phyloP scores from a whole-genome alignment of 2,797 vertebrate species.

The Sebastes hopkinsi region DNA sequence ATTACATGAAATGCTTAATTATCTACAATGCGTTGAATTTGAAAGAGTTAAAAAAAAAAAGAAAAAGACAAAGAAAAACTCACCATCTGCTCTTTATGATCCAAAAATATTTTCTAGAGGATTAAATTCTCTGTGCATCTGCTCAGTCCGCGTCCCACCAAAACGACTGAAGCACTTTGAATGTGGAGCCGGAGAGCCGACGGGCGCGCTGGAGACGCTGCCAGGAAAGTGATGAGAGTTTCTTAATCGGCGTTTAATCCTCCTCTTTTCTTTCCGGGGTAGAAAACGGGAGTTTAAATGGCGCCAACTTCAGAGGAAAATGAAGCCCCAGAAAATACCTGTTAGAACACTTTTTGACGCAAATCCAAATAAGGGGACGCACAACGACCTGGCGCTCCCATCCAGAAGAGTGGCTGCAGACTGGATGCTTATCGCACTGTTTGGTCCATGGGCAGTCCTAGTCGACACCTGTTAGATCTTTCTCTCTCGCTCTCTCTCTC shows the following conservation, averaged over 20 bases:
- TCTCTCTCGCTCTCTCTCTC: constrained; percentile 54
- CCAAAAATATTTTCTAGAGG: not conserved
- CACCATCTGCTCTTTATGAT: constrained; percentile 42
- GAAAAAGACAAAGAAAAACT: constrained; percentile 38
- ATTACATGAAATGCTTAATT: not conserved
- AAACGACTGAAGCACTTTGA: constrained; percentile 41
- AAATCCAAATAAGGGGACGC: constrained; percentile 42
- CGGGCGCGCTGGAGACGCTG: constrained; percentile 46
- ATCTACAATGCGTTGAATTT: not conserved
- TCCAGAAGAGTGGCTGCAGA: constrained; percentile 38
- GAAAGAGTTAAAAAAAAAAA: not conserved
- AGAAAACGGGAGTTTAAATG: constrained; percentile 2
- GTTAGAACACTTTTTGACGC: constrained; percentile 38
- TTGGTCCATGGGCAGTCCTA: constrained; percentile 57
- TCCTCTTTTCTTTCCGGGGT: constrained; percentile 23
- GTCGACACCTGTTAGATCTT: constrained; percentile 84
- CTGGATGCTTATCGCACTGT: constrained; percentile 39
- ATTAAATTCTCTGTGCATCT: not conserved
- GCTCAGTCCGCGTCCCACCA: constrained; percentile 36
- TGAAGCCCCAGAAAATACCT: constrained; percentile 2
- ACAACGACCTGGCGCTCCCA: constrained; percentile 30
- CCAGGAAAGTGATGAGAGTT: constrained; percentile 64
- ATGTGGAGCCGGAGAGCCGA: constrained; percentile 41
- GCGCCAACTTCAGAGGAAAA: constrained; percentile 32
- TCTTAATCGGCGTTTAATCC: constrained; percentile 60